These are phyloP conservation scores for Enteromius paludinosus DNA, from an alignment of 2,797 vertebrate species.

Conservation along the genomic window DNA sequence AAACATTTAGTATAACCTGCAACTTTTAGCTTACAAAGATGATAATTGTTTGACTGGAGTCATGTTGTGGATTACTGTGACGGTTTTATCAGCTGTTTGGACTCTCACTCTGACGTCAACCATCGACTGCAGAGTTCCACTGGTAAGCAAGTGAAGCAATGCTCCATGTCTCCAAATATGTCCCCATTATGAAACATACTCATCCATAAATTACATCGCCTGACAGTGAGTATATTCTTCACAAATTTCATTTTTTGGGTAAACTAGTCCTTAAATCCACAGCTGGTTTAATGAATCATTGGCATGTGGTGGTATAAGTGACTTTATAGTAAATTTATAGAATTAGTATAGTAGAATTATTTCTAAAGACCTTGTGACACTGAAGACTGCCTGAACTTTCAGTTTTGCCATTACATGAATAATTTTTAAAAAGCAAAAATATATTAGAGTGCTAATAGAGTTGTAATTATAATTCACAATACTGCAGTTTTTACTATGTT, in stretches of 20 bases:
- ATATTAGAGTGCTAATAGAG: neutral
- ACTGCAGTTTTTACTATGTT: neutral
- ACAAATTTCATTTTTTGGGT: too few species aligned
- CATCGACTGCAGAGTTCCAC: neutral
- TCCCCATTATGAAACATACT: neutral
- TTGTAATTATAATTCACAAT: neutral
- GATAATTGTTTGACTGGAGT: neutral
- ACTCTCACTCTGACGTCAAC: neutral
- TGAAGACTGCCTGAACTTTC: neutral
- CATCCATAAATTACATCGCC: neutral
- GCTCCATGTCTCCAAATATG: neutral
- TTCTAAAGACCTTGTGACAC: neutral
- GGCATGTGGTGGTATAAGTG: neutral
- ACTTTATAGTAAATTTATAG: neutral
- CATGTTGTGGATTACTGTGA: neutral
- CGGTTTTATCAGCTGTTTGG: neutral
- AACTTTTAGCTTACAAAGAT: neutral
- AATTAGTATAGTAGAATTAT: neutral
- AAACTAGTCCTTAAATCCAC: neutral
- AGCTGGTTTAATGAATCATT: neutral
- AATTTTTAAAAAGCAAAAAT: neutral
- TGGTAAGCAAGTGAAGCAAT: neutral
- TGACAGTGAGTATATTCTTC: neutral
- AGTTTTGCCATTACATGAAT: neutral
- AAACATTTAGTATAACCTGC: neutral